phyloP scores from a whole-genome alignment of 2,113 vertebrate species.

The Passer montanus region DNA sequence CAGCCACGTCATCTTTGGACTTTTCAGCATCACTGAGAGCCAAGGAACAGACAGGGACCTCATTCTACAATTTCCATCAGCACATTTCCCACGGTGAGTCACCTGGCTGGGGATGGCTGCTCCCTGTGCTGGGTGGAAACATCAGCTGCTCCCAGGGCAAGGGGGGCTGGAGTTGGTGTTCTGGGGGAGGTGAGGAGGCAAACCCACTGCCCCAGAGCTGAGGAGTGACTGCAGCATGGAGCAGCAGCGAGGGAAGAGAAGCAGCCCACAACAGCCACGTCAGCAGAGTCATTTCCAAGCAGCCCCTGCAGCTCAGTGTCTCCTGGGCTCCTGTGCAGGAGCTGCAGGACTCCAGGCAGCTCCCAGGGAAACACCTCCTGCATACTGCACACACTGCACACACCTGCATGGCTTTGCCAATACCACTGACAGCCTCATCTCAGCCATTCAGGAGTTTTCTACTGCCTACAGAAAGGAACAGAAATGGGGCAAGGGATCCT shows the following conservation, averaged over 20 bases:
- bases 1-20: neutral
- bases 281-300: too few species aligned
- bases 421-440: neutral
- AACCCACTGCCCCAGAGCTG: neutral
- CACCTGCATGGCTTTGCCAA: neutral
- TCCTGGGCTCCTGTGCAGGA: neutral
- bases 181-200: neutral
- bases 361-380: neutral
- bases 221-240: neutral
- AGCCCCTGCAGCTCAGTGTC: neutral
- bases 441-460: neutral
- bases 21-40: neutral
- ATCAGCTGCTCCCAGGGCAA: neutral
- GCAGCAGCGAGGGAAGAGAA: neutral
- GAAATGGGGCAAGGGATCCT: neutral
- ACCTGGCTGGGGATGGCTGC: neutral
- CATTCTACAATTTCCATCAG: neutral
- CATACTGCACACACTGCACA: neutral
- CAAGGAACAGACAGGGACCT: rapidly evolving
- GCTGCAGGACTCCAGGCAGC: neutral
- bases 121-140: neutral
- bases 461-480: neutral
- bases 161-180: neutral
- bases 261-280: rapidly evolving
- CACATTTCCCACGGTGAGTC: neutral